A percentile compares a stretch with the other conserved stretches of the same genome.
Conservation (phyloP, 2,113 vertebrate genomes). For the Psettodes erumei region DNA sequence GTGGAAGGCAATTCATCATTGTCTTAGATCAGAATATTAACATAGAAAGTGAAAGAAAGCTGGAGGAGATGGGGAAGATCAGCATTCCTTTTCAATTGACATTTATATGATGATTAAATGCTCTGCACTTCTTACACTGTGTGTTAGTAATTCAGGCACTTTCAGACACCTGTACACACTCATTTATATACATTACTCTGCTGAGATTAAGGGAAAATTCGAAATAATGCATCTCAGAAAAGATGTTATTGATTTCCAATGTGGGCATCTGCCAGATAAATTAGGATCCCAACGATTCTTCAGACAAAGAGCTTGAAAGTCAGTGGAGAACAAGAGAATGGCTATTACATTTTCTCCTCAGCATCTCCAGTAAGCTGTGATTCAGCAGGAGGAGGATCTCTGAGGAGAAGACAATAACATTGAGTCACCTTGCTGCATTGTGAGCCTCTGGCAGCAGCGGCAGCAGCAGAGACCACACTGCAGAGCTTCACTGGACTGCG, state of each 20-base stretch:
- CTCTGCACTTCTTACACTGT: constrained; percentile 17
- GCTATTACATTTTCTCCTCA: constrained; percentile 63
- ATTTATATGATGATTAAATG: constrained; percentile 46
- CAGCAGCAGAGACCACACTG: constrained; percentile 57
- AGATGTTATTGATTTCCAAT: constrained; percentile 41
- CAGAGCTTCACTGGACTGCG: constrained; percentile 72
- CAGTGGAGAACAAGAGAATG: constrained; percentile 27
- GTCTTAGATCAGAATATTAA: constrained; percentile 42
- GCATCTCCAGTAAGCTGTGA: constrained; percentile 67
- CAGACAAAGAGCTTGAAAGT: constrained; percentile 27
- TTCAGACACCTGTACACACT: constrained; percentile 18
- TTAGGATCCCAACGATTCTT: constrained; percentile 18
- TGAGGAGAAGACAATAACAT: constrained; percentile 79
- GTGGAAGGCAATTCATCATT: constrained; percentile 61
- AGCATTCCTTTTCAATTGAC: constrained; percentile 48
- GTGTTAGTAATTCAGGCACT: constrained; percentile 12
- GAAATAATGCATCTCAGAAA: constrained; percentile 10
- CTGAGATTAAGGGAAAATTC: constrained; percentile 21
- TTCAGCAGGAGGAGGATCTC: constrained; percentile 74
- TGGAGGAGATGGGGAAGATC: constrained; percentile 28
- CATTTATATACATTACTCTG: constrained; percentile 19
- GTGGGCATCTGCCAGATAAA: constrained; percentile 26
- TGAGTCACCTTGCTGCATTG: constrained; percentile 86
- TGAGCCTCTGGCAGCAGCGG: constrained; percentile 72
- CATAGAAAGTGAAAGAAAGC: constrained; percentile 35